Conservation (phyloP, 1,140 invertebrate genomes). For the Cherax quadricarinatus region DNA sequence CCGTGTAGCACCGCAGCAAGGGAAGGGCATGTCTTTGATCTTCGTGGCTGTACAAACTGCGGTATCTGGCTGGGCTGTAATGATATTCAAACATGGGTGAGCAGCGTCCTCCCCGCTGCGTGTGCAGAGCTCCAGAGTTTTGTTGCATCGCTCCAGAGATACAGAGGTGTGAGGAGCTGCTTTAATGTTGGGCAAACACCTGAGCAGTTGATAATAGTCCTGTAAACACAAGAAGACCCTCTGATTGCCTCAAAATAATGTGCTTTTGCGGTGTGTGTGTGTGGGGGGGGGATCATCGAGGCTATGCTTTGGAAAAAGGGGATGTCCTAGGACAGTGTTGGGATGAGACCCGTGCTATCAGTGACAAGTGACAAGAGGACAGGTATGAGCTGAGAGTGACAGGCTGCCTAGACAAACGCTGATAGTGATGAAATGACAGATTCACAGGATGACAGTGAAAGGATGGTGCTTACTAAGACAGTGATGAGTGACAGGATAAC, state of each 20-base stretch:
- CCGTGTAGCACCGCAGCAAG: neutral
- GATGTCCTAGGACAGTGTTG: neutral
- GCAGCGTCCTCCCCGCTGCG: neutral
- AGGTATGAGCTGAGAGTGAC: no score
- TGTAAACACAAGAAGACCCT: neutral
- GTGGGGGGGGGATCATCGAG: neutral
- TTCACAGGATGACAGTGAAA: no score
- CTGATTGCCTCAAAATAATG: slow-evolving; percentile 16
- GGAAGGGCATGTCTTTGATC: neutral
- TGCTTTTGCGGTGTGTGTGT: neutral
- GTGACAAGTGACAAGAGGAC: no score
- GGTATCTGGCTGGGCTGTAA: neutral
- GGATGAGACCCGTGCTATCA: neutral
- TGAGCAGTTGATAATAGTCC: slow-evolving; percentile 23
- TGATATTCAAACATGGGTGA: neutral
- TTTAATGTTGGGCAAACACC: slow-evolving; percentile 32
- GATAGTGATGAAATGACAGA: neutral
- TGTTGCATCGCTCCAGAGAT: neutral
- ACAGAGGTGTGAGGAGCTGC: slow-evolving; percentile 19
- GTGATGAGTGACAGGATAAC: no score
- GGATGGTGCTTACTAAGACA: no score
- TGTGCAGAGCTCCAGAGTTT: neutral
- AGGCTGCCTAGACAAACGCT: neutral
- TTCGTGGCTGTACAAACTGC: neutral
- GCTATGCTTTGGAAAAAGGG: neutral